phyloP scores from a whole-genome alignment of 53 echinoderm and acorn worm species.

The Luidia sarsii region DNA sequence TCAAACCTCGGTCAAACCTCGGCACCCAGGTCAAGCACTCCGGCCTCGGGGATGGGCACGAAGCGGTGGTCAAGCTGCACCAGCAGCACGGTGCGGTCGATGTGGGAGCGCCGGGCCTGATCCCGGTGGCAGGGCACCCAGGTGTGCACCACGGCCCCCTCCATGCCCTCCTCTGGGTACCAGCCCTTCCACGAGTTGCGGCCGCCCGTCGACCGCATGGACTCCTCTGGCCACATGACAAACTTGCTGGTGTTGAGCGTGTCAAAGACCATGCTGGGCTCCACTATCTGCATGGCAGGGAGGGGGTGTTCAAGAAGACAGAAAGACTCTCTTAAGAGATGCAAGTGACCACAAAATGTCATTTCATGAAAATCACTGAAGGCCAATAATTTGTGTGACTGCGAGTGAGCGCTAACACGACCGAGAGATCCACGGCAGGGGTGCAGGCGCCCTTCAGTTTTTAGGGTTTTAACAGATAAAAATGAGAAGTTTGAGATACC shows the following conservation, averaged over 20 bases:
- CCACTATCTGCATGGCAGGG: constrained; percentile 85
- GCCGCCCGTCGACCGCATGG: constrained; percentile 85
- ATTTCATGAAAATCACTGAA: too few species aligned
- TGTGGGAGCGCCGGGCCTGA: constrained; percentile 75
- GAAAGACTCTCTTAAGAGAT: too few species aligned
- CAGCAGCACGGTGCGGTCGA: constrained; percentile 93
- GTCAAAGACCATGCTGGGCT: constrained; percentile 81
- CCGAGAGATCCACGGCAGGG: too few species aligned
- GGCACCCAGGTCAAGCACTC: constrained; percentile 74
- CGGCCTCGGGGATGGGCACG: constrained; percentile 88
- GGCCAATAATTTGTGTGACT: too few species aligned
- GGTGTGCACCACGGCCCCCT: constrained; percentile 89
- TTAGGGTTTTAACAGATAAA: too few species aligned
- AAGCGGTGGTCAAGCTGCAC: constrained; percentile 78
- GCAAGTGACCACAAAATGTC: too few species aligned
- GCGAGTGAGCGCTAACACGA: too few species aligned
- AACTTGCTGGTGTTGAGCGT: constrained; percentile 85
- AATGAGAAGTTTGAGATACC: too few species aligned
- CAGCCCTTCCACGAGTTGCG: constrained; percentile 93
- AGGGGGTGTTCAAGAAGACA: too few species aligned
- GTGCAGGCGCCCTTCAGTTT: too few species aligned
- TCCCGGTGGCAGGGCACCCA: constrained; percentile 95
- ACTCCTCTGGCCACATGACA: constrained; percentile 95
- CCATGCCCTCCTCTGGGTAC: constrained; percentile 83
- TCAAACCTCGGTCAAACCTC: constrained; percentile 63